Percentiles rank a stretch among this genome's conserved stretches.
Conservation (phyloP, 2,113 vertebrate species). For the Pelvicachromis taeniatus region DNA sequence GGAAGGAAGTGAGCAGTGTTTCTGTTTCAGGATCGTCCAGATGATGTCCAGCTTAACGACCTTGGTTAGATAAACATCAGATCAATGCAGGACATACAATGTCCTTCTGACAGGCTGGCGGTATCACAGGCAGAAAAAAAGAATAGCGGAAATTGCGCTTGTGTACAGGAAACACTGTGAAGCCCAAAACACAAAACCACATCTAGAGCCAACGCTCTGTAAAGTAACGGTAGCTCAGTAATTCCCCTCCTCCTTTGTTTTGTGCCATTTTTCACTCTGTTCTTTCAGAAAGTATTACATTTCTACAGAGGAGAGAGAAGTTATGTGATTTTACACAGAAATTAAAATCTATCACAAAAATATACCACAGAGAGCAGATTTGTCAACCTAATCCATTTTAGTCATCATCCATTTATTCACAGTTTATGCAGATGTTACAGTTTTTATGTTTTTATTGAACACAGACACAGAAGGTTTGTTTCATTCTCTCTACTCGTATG, state of each 20-base stretch:
- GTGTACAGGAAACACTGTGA: constrained; percentile 24
- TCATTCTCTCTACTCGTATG: not conserved
- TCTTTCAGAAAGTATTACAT: not conserved
- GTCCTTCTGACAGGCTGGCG: not conserved
- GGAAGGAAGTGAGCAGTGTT: not conserved
- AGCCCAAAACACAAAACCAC: not conserved
- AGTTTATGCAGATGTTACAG: not conserved
- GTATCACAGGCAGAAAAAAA: not conserved
- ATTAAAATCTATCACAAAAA: not conserved
- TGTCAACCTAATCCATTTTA: not conserved
- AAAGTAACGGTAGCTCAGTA: not conserved
- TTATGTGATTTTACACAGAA: not conserved
- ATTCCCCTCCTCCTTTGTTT: not conserved
- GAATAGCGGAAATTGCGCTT: not conserved
- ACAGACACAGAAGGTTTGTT: not conserved
- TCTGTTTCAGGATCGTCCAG: not conserved
- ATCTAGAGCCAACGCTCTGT: not conserved
- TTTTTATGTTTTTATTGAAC: not conserved
- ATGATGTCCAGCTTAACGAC: not conserved
- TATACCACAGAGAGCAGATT: accelerated
- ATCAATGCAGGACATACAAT: not conserved
- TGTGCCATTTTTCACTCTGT: not conserved
- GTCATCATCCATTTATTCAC: not conserved
- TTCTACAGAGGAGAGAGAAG: not conserved
- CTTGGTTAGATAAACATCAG: not conserved